Base-by-base conservation (phyloP, 2,888 invertebrate species). In the Caenorhabditis sp. region DNA sequence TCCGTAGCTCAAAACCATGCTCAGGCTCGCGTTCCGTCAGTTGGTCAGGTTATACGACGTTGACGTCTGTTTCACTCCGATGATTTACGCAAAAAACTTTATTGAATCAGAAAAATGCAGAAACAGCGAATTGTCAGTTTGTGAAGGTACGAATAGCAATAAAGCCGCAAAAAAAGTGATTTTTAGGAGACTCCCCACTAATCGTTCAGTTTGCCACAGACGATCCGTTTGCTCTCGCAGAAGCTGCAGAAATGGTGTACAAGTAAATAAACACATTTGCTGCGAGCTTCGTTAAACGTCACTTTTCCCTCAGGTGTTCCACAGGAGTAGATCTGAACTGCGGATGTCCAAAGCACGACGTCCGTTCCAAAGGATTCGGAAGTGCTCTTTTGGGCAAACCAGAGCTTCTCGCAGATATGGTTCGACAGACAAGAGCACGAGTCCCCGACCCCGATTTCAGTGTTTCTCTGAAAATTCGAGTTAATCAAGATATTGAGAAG, bases 281-380 rank as follows among this genome's bases (percentile, higher is more conserved):
- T 27, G 22, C 4, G 13, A 15, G 7, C 13, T 4, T 30, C 15
- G 20, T 27, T 11, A 35, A 8, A 52, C 6, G 11, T 43, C 27
- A 13, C 5, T 3, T 32, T 22, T 13, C 20, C 22, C 26, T 59
- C 85, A 93, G 93, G 13, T 94, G 93, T 91, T 93, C 94, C 62
- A 93, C 94, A 91, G 98, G 98, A 6, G 93, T 96, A 2, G 98
- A 98, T 91, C 91, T 98, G 35, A 98, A 98, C 89, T 98, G 98
- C 91, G 98, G 98, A 0, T 98, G 98, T 86, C 98, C 98, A 0
- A 98, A 98, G 90, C 89, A 90, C 89, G 91, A 86, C 59, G 85
- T 87, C 2, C 74, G 85, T 3, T 63, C 78, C 7, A 78, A 80
- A 63, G 84, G 84, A 53, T 83, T 82, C 53, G 84, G 84, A 52